Evolutionary conservation across 1,140 invertebrate genomes (phyloP).

Genomic region (Orchesella cincta): DNA sequence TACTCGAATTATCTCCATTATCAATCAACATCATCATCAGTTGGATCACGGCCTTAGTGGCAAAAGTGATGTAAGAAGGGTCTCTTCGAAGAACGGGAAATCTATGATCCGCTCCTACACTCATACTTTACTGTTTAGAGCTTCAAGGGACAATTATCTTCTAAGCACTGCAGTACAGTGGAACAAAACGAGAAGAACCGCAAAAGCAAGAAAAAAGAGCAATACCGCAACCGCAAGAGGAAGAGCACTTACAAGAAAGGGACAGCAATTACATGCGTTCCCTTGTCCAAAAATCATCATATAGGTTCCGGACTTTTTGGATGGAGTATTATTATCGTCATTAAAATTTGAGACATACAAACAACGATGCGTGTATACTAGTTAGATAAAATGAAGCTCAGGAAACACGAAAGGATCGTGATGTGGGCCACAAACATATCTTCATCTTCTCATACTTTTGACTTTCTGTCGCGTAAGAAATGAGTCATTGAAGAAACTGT

Average conservation of each 20-base stretch:
- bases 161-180: too few species aligned
- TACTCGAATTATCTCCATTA: too few species aligned
- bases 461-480: not conserved
- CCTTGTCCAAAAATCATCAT: too few species aligned
- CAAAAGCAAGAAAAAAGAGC: not conserved
- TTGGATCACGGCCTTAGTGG: too few species aligned
- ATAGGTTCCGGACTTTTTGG: not conserved
- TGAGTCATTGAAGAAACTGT: not conserved
- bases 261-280: conserved; percentile 23
- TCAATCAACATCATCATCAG: too few species aligned
- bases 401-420: not conserved
- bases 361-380: not conserved
- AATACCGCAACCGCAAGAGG: not conserved
- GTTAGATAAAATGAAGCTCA: not conserved
- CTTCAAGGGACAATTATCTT: too few species aligned
- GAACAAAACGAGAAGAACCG: not conserved
- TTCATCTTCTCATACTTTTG: not conserved
- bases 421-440: not conserved
- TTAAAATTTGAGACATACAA: not conserved
- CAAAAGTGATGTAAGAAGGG: too few species aligned
- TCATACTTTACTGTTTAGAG: too few species aligned
- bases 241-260: conserved; percentile 16
- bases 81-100: too few species aligned
- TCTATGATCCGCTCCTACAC: too few species aligned
- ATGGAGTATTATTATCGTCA: not conserved